Evolutionary conservation across 2,113 vertebrate genomes (phyloP), one percentile per base, ranked within the genome.

Genomic region (Actenoides hombroni): DNA sequence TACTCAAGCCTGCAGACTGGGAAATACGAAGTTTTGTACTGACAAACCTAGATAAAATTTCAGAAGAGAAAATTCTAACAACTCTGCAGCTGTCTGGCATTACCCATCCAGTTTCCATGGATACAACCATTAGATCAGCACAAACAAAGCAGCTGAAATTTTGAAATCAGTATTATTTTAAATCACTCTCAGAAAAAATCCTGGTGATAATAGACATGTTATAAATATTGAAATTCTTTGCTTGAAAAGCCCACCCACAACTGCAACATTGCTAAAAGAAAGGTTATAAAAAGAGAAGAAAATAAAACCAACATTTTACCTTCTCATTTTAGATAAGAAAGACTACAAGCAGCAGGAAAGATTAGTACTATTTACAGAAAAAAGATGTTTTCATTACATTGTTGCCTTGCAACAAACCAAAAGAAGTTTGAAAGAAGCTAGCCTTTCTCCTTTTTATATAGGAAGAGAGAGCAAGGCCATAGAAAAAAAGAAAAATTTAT

Each of bases 51-150:
- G 74, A 28, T 40, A 90, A 86, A 71, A 71, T 89, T 93, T 88
- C 51, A 42, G 79, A 90, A 83, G 46, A 93, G 88, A 86, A 74
- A 65, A 44, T 54, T 65, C 49, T 70, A 68, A 0, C 60, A 88
- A 25, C 26, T 88, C 65, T 79, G 92, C 89, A 93, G 77, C 86
- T 89, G 49, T 46, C 82, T 97, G 88, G 71, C 61, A 92, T 88
- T 81, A 80, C 39, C 67, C 57, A 35, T 83, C 68, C 71, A 90
- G 95, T 98, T 97, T 96, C 97, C 96, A 96, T 96, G 94, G 97
- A 94, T 94, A 97, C 77, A 91, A 75, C 87, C 88, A 93, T 31
- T 76, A 69, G 75, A 85, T 86, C 75, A 64, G 77, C 69, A 88
- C 49, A 94, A 94, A 90, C n/a, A 74, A 85, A 82, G 76, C 42